A percentile compares a stretch with the other conserved stretches of the same genome.
phyloP scores from a whole-genome alignment of 2,113 vertebrate genomes.

The Furnarius figulus region DNA sequence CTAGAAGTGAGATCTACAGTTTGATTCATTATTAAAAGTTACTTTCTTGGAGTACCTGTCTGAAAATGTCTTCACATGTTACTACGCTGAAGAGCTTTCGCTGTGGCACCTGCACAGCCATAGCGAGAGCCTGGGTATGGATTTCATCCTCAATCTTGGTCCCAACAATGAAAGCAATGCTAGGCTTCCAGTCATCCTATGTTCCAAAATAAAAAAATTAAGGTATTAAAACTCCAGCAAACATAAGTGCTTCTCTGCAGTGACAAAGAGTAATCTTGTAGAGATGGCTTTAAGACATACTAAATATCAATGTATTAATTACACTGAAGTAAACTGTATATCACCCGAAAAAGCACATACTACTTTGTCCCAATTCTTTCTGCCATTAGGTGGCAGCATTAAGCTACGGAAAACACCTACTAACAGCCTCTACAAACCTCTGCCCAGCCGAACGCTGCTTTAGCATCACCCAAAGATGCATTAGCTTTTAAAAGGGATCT shows the following conservation, averaged over 20 bases:
- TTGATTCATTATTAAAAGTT: background rate
- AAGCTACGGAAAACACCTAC: slow-evolving; percentile 17
- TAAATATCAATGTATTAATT: background rate
- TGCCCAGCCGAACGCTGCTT: accelerated
- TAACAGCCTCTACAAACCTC: background rate
- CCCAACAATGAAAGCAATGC: slow-evolving; percentile 78
- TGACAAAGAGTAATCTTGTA: background rate
- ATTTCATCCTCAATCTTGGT: slow-evolving; percentile 74
- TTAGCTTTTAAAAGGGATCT: background rate
- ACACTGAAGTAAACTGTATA: background rate
- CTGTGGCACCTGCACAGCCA: slow-evolving; percentile 76
- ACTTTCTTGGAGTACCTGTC: slow-evolving; percentile 74
- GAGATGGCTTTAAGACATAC: background rate
- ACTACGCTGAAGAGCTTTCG: slow-evolving; percentile 81
- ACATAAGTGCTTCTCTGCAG: background rate
- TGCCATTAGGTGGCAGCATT: slow-evolving; percentile 76
- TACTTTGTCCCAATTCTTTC: background rate
- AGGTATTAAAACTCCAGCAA: background rate
- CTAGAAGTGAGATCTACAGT: background rate
- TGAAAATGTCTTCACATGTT: slow-evolving; percentile 68
- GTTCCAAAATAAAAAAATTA: slow-evolving; percentile 1
- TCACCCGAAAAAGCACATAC: background rate
- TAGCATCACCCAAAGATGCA: background rate
- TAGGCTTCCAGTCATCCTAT: slow-evolving; percentile 83
- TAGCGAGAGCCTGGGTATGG: slow-evolving; percentile 68